Percentiles rank a stretch among this genome's conserved stretches.
phyloP scores from a whole-genome alignment of 2,888 invertebrate genomes.

The Chironomus riparius region DNA sequence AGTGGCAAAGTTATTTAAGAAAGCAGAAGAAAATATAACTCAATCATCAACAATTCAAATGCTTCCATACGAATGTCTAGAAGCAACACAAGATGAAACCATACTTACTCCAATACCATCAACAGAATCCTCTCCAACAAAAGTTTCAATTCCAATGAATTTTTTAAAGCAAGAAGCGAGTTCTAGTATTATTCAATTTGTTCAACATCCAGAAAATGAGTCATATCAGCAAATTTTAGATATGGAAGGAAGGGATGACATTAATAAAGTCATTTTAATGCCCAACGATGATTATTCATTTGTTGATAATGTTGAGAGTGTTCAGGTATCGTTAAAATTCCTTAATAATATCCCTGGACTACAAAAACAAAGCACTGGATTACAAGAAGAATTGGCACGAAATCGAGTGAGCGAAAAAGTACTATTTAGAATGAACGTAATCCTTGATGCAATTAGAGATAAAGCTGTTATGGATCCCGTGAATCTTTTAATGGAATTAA shows the following conservation, averaged over 20 bases:
- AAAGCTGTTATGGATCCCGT: conserved; percentile 46
- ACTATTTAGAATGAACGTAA: conserved; percentile 50
- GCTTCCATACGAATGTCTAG: no score
- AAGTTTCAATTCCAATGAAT: conserved; percentile 25
- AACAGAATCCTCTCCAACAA: conserved; percentile 27
- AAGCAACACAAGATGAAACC: no score
- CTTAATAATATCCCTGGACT: conserved; percentile 26
- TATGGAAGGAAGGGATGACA: no score
- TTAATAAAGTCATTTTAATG: not conserved
- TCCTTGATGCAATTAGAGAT: conserved; percentile 51
- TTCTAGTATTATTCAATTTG: not conserved
- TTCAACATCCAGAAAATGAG: not conserved
- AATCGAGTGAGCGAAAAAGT: conserved; percentile 41
- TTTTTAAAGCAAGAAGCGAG: not conserved
- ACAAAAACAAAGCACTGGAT: conserved; percentile 29
- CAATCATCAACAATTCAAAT: conserved; percentile 7
- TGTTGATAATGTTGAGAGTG: conserved; percentile 27
- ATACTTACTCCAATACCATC: no score
- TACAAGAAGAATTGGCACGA: conserved; percentile 15
- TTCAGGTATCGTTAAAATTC: conserved; percentile 27
- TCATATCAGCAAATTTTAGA: not conserved
- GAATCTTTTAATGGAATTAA: conserved; percentile 46
- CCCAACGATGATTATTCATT: conserved; percentile 19
- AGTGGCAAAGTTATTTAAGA: not conserved
- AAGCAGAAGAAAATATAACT: not conserved